Evolutionary conservation across 1,140 invertebrate species (phyloP), one percentile per base, ranked within the genome.

Genomic region (Ruditapes philippinarum): DNA sequence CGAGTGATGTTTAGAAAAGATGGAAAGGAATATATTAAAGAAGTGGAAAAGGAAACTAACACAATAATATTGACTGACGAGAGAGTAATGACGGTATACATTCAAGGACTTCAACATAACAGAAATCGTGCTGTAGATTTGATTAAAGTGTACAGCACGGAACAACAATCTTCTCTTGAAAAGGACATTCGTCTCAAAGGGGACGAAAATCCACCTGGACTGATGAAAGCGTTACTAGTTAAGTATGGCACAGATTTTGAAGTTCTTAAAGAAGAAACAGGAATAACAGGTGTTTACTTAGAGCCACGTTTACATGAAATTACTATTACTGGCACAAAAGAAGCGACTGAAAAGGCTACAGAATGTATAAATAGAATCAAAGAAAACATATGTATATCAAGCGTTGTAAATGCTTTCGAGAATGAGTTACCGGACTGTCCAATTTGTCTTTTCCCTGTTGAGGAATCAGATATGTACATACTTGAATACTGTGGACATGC

Each of bases 401-500:
- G 3, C n/a, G 25, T 12, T 57, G 54, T 57, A 57, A 19, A n/a
- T 22, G n/a, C 25, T 19, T 57, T 25, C 5, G 5, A 19, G 19
- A 57, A 4, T n/a, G 54, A 57, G 54, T 25, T 57, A 25, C 92
- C 93, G n/a, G 93, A 94, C 19, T 95, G 94, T 85, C 90, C 88
- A 28, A 89, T 93, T 11, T 95, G 94, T 83, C 80, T 93, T 45
- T 91, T 85, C 78, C 90, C 92, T 25, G 79, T 95, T 1, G 92
- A 93, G 2, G 81, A 82, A 33, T 74, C 45, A 3, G 91, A 93
- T 5, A 54, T 94, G 36, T 93, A 92, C 57, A 86, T 92, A 14
- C 88, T 95, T 28, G 93, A 95, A 70, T 76, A 51, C 1, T 95
- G 95, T 91, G 95, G 94, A 0, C 95, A 95, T 90, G 42, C 92